Percentiles rank a stretch among this genome's conserved stretches.
Conservation (phyloP, 2,797 vertebrate genomes). For the Nyctibius grandis region DNA sequence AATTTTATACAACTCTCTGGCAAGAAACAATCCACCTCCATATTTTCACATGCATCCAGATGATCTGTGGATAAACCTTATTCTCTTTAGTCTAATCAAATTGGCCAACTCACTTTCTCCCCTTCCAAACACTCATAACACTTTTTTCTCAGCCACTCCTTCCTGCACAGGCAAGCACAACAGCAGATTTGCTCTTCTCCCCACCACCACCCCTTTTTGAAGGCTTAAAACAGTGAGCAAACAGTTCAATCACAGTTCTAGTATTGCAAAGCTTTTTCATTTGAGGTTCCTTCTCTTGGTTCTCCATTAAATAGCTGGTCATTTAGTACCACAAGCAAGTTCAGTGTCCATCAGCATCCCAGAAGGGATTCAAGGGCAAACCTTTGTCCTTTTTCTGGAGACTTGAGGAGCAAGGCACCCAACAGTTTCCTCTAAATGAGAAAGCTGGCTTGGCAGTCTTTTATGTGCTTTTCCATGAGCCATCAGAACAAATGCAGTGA, state of each 20-base stretch:
- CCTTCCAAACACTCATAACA: neutral
- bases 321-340: neutral
- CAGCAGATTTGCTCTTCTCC: neutral
- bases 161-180: neutral
- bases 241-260: neutral
- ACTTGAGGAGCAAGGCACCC: neutral
- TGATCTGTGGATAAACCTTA: neutral
- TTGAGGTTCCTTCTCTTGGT: neutral
- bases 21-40: constrained; percentile 29
- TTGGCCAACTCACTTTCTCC: neutral
- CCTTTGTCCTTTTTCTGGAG: neutral
- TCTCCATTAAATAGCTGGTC: neutral
- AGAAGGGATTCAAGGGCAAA: neutral
- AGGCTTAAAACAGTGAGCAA: neutral
- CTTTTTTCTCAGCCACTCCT: neutral
- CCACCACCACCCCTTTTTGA: neutral
- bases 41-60: neutral
- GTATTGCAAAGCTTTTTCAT: neutral
- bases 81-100: neutral
- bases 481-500: neutral
- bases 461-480: neutral
- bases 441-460: neutral
- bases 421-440: neutral
- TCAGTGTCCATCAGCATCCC: neutral
- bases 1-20: constrained; percentile 19